Conservation (phyloP, 2,888 invertebrate species). For the Caenorhabditis angaria region DNA sequence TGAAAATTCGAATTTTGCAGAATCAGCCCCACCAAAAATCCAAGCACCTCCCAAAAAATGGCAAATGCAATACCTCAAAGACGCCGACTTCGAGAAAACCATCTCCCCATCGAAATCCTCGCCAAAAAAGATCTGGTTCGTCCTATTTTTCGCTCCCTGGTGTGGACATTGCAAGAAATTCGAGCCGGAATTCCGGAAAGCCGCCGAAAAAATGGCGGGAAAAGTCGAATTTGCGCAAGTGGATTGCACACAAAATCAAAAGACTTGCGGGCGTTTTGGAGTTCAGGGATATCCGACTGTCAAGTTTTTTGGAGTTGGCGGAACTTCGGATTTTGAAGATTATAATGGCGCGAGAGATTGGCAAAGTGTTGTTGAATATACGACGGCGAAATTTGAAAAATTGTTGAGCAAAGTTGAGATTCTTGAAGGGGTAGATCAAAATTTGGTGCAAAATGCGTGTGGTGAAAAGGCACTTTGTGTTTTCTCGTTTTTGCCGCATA, state of each 20-base stretch:
- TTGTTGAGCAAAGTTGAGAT: constrained; percentile 19
- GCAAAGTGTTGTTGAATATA: constrained; percentile 74
- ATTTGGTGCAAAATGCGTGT: constrained; percentile 81
- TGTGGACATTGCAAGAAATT: constrained; percentile 33
- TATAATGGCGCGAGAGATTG: constrained; percentile 85
- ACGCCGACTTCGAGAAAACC: constrained; percentile 89
- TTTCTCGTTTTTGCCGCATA: constrained; percentile 89
- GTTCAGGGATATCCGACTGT: constrained; percentile 94
- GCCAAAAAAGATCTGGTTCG: constrained; percentile 73
- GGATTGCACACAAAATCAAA: constrained; percentile 89
- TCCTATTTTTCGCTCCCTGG: not conserved
- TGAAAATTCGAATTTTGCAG: not conserved
- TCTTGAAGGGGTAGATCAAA: constrained; percentile 75
- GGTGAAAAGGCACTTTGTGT: constrained; percentile 86
- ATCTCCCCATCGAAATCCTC: constrained; percentile 93
- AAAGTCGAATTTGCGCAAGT: constrained; percentile 88
- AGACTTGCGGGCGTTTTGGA: constrained; percentile 83
- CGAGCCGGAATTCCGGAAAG: constrained; percentile 31
- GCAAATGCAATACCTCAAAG: constrained; percentile 90
- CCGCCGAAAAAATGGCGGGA: constrained; percentile 84
- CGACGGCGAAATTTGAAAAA: constrained; percentile 16
- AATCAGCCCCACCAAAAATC: not conserved
- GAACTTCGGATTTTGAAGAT: constrained; percentile 1
- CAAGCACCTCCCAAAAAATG: constrained; percentile 16
- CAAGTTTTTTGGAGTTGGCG: constrained; percentile 80